phyloP scores from a whole-genome alignment of 2,797 vertebrate species.

The Sebastes paucispinis region DNA sequence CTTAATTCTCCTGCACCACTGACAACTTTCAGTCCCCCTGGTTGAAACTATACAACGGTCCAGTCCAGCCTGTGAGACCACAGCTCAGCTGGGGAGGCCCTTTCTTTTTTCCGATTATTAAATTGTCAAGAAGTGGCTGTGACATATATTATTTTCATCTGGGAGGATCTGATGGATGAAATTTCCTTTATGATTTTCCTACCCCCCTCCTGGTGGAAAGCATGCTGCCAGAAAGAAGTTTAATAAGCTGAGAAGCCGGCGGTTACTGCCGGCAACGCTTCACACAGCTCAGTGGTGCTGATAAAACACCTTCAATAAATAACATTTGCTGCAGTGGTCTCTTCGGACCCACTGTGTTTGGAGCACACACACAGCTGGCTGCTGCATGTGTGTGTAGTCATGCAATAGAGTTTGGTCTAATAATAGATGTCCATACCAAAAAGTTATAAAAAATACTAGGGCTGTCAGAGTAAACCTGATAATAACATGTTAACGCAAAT shows the following conservation, averaged over 20 bases:
- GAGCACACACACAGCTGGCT: constrained; percentile 38
- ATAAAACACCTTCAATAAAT: constrained; percentile 84
- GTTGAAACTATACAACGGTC: background rate
- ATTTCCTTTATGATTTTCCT: constrained; percentile 82
- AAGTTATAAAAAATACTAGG: background rate
- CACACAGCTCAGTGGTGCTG: constrained; percentile 74
- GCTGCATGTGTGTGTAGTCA: constrained; percentile 19
- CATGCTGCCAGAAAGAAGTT: constrained; percentile 79
- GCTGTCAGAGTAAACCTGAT: no score
- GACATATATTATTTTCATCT: constrained; percentile 88
- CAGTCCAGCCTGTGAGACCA: constrained; percentile 1
- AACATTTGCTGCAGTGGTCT: constrained; percentile 75
- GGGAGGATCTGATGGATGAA: constrained; percentile 84
- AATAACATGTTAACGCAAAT: no score
- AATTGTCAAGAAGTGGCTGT: constrained; percentile 83
- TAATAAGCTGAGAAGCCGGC: constrained; percentile 83
- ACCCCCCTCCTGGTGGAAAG: constrained; percentile 70
- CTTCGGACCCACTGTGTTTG: constrained; percentile 44
- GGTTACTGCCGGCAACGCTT: constrained; percentile 69
- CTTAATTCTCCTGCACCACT: constrained; percentile 19
- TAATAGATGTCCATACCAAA: background rate
- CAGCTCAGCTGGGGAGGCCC: constrained; percentile 48
- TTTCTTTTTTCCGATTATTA: constrained; percentile 75
- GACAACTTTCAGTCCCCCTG: constrained; percentile 2
- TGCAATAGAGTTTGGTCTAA: background rate